phyloP scores from a whole-genome alignment of 2,797 vertebrate species.

The Alcedo quadribrachys region DNA sequence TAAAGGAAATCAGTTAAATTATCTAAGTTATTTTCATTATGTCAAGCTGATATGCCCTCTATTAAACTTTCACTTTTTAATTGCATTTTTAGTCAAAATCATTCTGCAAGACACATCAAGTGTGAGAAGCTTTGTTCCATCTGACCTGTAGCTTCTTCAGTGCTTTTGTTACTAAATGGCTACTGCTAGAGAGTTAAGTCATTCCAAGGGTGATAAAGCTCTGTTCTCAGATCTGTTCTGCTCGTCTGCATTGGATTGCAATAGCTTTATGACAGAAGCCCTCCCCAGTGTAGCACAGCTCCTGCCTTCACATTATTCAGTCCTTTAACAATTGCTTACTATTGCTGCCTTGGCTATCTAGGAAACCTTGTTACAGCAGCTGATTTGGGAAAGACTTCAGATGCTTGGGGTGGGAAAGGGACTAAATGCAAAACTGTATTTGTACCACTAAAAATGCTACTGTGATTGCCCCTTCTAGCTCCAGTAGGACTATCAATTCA shows the following conservation, averaged over 20 bases:
- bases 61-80: slow-evolving; percentile 37
- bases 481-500: background rate
- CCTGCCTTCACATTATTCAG: accelerated
- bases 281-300: background rate
- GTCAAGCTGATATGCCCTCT: slow-evolving; percentile 1
- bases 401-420: background rate
- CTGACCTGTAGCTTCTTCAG: background rate
- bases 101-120: background rate
- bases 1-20: slow-evolving; percentile 10
- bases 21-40: slow-evolving; percentile 26
- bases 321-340: background rate
- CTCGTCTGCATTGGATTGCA: background rate
- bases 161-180: background rate
- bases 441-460: background rate
- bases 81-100: slow-evolving; percentile 6
- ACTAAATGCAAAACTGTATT: background rate
- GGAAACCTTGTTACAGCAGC: background rate
- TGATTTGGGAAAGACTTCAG: background rate
- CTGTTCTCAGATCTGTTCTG: background rate
- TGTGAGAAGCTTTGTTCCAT: background rate
- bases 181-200: background rate
- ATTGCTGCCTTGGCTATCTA: background rate
- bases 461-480: background rate
- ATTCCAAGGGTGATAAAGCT: background rate
- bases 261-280: background rate